A percentile compares a stretch with the other conserved stretches of the same genome.
phyloP scores from a whole-genome alignment of 2,113 vertebrate species.

The Pandion haliaetus region DNA sequence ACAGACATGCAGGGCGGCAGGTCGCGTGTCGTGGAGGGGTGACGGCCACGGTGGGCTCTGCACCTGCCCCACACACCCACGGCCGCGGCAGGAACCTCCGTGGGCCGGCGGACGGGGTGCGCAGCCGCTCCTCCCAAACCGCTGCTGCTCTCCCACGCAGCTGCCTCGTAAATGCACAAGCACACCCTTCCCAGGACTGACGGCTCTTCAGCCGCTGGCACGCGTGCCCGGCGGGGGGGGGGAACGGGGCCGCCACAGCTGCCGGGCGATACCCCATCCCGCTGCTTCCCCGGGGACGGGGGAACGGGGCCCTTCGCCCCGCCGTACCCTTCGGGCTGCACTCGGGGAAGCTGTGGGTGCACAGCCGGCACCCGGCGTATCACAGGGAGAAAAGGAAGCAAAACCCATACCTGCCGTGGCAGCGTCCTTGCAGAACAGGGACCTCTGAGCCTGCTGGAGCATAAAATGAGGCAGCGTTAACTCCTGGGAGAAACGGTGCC shows the following conservation, averaged over 20 bases:
- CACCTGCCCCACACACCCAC: not conserved
- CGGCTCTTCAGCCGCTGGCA: not conserved
- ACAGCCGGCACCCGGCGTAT: accelerated
- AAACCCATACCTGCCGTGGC: not conserved
- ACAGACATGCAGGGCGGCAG: not conserved
- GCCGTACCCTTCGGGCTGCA: not conserved
- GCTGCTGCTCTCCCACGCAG: not conserved
- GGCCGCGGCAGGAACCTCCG: not conserved
- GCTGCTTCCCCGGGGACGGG: not conserved
- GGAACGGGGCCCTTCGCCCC: not conserved
- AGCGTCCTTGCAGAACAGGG: not conserved
- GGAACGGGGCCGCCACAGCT: not conserved
- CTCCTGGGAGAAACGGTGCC: not conserved
- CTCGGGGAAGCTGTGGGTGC: not conserved
- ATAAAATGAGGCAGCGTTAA: not conserved
- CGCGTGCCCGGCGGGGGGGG: not conserved
- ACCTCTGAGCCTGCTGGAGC: not conserved
- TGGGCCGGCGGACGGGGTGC: not conserved
- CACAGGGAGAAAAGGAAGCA: not conserved
- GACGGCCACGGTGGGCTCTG: not conserved
- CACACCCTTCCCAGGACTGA: not conserved
- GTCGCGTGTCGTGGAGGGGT: accelerated
- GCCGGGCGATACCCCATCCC: accelerated
- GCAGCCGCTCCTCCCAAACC: not conserved
- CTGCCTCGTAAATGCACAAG: not conserved